A percentile compares a stretch with the other conserved stretches of the same genome.
Evolutionary conservation across 92 coral and sea anemone species (phyloP).

Genomic region (Pocillopora grandis): DNA sequence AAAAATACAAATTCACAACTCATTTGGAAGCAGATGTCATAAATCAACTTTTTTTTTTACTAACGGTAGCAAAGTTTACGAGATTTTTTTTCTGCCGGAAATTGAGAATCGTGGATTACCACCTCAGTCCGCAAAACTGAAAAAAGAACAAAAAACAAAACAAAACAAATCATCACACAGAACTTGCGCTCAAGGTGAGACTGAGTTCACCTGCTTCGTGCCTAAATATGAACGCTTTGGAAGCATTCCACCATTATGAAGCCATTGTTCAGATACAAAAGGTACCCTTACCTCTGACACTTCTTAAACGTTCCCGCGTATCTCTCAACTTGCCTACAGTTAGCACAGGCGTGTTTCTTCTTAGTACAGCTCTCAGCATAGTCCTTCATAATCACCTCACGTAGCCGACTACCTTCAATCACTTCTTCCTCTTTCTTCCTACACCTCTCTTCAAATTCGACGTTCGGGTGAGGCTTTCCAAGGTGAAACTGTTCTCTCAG

Average conservation of each 20-base stretch:
- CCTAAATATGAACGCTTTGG: too few relatives aligned
- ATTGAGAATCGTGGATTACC: too few relatives aligned
- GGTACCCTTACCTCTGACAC: conserved; percentile 75
- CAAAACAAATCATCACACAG: too few relatives aligned
- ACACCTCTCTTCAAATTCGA: conserved; percentile 62
- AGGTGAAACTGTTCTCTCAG: conserved; percentile 66
- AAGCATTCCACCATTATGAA: too few relatives aligned
- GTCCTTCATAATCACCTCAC: conserved; percentile 29
- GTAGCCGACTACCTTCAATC: conserved; percentile 22
- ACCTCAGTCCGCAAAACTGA: neutral
- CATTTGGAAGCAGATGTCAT: too few relatives aligned
- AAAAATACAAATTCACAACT: too few relatives aligned
- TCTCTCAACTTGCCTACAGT: conserved; percentile 77
- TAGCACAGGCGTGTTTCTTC: conserved; percentile 78
- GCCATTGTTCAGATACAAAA: neutral
- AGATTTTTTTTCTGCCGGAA: too few relatives aligned
- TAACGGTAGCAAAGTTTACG: too few relatives aligned
- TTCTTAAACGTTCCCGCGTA: conserved; percentile 77
- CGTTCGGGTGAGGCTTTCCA: conserved; percentile 86
- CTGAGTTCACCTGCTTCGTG: too few relatives aligned
- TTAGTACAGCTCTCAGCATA: conserved; percentile 3
- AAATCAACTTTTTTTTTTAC: too few relatives aligned
- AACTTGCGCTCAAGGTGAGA: too few relatives aligned
- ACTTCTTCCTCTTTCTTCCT: conserved; percentile 47
- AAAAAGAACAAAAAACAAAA: neutral